Conservation (phyloP, 2,797 vertebrate species). For the Liasis olivaceus region DNA sequence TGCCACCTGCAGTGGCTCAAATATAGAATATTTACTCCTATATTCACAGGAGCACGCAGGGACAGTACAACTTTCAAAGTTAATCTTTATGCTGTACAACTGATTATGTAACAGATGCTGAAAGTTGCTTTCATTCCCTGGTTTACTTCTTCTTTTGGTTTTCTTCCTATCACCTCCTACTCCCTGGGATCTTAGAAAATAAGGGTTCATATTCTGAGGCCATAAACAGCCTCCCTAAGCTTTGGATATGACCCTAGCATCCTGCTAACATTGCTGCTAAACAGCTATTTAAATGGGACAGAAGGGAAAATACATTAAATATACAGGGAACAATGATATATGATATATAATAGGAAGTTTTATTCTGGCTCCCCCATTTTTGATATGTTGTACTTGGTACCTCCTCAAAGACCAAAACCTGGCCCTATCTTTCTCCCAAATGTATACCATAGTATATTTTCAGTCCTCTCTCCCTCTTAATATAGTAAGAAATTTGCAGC, state of each 20-base stretch:
- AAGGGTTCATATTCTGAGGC: neutral
- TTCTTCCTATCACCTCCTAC: neutral
- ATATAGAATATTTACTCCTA: neutral
- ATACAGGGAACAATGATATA: neutral
- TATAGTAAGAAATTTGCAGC: neutral
- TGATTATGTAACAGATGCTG: neutral
- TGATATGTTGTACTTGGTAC: neutral
- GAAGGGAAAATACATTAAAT: neutral
- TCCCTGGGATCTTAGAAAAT: neutral
- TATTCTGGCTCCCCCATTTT: neutral
- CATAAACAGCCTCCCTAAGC: neutral
- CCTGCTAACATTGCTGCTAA: neutral
- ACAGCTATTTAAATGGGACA: neutral
- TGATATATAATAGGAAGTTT: neutral
- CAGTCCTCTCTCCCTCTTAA: neutral
- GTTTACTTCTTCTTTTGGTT: neutral
- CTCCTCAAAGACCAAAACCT: neutral
- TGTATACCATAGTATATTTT: neutral
- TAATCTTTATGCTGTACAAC: neutral
- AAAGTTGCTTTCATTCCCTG: neutral
- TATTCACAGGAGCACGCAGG: neutral
- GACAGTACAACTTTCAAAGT: neutral
- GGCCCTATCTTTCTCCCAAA: neutral
- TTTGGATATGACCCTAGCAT: neutral
- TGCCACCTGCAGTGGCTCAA: neutral